A percentile compares a stretch with the other conserved stretches of the same genome.
phyloP scores from a whole-genome alignment of 1,140 invertebrate genomes.

The Notospermus geniculatus region DNA sequence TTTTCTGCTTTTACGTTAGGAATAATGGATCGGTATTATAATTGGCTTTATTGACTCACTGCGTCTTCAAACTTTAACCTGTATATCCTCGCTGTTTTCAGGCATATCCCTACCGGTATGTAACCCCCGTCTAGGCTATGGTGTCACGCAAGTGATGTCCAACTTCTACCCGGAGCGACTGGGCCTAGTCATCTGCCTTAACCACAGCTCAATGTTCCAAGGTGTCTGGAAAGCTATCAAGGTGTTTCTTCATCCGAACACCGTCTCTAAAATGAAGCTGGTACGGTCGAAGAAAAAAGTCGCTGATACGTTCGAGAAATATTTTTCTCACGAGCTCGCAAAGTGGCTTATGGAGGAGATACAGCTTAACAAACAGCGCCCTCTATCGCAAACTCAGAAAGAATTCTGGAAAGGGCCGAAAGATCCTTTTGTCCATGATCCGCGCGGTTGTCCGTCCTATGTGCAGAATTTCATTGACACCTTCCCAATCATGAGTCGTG shows the following conservation, averaged over 20 bases:
- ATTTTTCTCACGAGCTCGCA: slow-evolving; percentile 42
- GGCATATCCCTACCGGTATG: slow-evolving; percentile 49
- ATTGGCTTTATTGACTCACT: no score
- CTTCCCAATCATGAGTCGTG: slow-evolving; percentile 9
- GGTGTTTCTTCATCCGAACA: slow-evolving; percentile 42
- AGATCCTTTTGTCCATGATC: slow-evolving; percentile 35
- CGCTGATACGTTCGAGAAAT: slow-evolving; percentile 31
- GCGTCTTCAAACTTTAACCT: no score
- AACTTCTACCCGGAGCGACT: slow-evolving; percentile 53
- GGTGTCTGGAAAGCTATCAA: slow-evolving; percentile 51
- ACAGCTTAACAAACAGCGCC: slow-evolving; percentile 40
- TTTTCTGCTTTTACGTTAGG: no score
- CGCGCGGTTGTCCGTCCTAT: slow-evolving; percentile 44
- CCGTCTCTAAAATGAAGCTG: slow-evolving; percentile 41
- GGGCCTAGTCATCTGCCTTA: slow-evolving; percentile 46
- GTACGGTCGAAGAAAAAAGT: slow-evolving; percentile 40
- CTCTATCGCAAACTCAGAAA: slow-evolving; percentile 32
- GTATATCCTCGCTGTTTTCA: no score
- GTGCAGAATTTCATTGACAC: slow-evolving; percentile 37
- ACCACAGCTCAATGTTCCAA: slow-evolving; percentile 49
- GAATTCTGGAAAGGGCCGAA: slow-evolving; percentile 45
- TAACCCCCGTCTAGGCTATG: slow-evolving; percentile 49
- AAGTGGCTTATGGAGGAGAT: slow-evolving; percentile 50
- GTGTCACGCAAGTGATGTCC: slow-evolving; percentile 38
- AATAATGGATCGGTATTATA: no score